These are phyloP conservation scores for Erpetoichthys calabaricus DNA, from an alignment of 2,797 vertebrate genomes.

Conservation along the genomic window DNA sequence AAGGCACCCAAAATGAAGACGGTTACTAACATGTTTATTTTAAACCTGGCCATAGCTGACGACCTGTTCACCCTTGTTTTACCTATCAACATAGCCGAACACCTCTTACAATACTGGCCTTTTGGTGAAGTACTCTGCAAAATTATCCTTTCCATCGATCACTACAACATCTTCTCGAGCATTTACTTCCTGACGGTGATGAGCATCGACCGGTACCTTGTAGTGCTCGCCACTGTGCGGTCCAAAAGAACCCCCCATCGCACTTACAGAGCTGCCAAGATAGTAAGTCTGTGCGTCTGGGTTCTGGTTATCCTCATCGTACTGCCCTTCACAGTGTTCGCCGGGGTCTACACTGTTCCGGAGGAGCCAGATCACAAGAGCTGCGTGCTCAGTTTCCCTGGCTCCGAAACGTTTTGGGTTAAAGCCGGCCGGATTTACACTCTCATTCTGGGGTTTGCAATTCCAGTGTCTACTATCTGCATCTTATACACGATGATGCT, in stretches of 20 bases:
- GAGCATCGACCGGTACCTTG: slow-evolving; percentile 70
- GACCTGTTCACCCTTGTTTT: slow-evolving; percentile 66
- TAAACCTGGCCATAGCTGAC: slow-evolving; percentile 66
- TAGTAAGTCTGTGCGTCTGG: slow-evolving; percentile 65
- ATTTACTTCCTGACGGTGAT: slow-evolving; percentile 71
- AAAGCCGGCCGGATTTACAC: slow-evolving; percentile 69
- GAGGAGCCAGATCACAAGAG: slow-evolving; percentile 49
- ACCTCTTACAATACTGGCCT: slow-evolving; percentile 67
- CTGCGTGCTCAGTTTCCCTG: slow-evolving; percentile 68
- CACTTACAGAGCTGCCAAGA: slow-evolving; percentile 55
- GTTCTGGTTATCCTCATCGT: slow-evolving; percentile 59
- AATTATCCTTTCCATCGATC: slow-evolving; percentile 64
- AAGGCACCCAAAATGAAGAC: slow-evolving; percentile 80
- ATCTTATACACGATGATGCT: slow-evolving; percentile 65
- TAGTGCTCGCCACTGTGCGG: slow-evolving; percentile 57
- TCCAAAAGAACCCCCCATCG: slow-evolving; percentile 60
- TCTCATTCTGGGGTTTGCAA: slow-evolving; percentile 61
- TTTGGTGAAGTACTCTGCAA: slow-evolving; percentile 71
- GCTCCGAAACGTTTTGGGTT: slow-evolving; percentile 63
- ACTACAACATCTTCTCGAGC: slow-evolving; percentile 78
- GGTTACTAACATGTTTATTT: slow-evolving; percentile 72
- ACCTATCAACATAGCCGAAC: slow-evolving; percentile 65
- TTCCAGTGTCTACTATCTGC: slow-evolving; percentile 68
- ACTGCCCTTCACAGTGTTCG: slow-evolving; percentile 64
- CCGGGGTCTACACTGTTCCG: slow-evolving; percentile 41